Evolutionary conservation across 1,140 invertebrate genomes (phyloP).

Genomic region (Drosophila ironensis): DNA sequence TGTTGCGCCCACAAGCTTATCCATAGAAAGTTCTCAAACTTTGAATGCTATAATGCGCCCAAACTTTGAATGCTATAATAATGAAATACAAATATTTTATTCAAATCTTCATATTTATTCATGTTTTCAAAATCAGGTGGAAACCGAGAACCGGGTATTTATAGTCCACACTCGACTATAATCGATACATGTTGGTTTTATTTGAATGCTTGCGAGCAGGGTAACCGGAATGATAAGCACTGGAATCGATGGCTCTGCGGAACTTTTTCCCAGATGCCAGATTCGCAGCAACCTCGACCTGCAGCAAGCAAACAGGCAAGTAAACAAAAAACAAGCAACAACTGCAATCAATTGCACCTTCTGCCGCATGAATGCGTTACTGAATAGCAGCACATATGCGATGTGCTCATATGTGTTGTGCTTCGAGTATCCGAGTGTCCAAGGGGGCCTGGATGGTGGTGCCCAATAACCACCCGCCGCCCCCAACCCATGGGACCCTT

Average conservation of each 20-base stretch:
- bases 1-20: too few species aligned
- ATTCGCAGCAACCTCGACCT: slow-evolving; percentile 15
- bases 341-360: slow-evolving; percentile 76
- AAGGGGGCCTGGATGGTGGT: too few species aligned
- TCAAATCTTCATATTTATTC: too few species aligned
- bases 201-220: not conserved
- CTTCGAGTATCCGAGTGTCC: not conserved
- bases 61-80: too few species aligned
- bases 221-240: slow-evolving; percentile 14
- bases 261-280: slow-evolving; percentile 16
- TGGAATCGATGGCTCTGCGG: slow-evolving; percentile 20
- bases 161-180: too few species aligned
- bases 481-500: too few species aligned
- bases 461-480: too few species aligned
- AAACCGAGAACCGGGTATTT: too few species aligned
- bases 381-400: slow-evolving; percentile 49
- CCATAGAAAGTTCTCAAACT: too few species aligned
- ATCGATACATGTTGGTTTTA: not conserved
- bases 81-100: too few species aligned
- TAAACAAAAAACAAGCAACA: slow-evolving; percentile 50
- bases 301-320: slow-evolving; percentile 1
- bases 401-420: slow-evolving; percentile 29
- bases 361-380: slow-evolving; percentile 68
- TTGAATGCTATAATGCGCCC: too few species aligned
- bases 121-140: too few species aligned